Conservation (phyloP, 2,113 vertebrate genomes). For the Psettodes erumei region DNA sequence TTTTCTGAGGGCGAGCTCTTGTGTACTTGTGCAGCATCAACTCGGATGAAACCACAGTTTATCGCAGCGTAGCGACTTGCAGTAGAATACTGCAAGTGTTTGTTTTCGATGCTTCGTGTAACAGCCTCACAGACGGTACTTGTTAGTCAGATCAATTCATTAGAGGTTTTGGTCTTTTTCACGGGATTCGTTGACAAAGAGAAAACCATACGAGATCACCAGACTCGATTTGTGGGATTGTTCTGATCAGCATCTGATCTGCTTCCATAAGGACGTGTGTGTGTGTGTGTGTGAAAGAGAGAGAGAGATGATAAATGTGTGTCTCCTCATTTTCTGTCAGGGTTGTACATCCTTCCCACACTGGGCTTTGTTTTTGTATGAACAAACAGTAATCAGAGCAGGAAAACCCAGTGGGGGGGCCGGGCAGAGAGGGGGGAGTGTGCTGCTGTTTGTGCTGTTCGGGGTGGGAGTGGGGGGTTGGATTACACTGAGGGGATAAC, state of each 20-base stretch:
- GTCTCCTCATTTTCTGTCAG: constrained; percentile 46
- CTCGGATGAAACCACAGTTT: no score
- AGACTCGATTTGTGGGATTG: neutral
- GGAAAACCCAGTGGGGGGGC: constrained; percentile 62
- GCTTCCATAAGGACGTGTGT: constrained; percentile 2
- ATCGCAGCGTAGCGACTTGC: no score
- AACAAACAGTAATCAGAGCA: constrained; percentile 74
- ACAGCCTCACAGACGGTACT: neutral
- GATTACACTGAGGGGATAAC: constrained; percentile 67
- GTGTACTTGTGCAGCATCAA: no score
- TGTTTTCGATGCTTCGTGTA: no score
- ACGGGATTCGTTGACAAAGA: constrained; percentile 3
- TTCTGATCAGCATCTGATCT: constrained; percentile 31
- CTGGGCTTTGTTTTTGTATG: constrained; percentile 64
- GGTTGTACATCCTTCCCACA: constrained; percentile 44
- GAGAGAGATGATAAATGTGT: constrained; percentile 32
- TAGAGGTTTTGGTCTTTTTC: constrained; percentile 1
- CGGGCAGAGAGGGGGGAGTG: constrained; percentile 19
- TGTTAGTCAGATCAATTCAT: neutral
- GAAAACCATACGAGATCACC: neutral
- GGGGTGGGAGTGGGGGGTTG: neutral
- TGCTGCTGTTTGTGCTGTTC: constrained; percentile 44
- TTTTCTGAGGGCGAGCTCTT: no score
- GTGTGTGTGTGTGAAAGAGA: neutral
- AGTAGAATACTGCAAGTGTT: no score